Evolutionary conservation across 2,888 invertebrate genomes (phyloP), one percentile per base, ranked within the genome.

Genomic region (Cerastis leucographa): DNA sequence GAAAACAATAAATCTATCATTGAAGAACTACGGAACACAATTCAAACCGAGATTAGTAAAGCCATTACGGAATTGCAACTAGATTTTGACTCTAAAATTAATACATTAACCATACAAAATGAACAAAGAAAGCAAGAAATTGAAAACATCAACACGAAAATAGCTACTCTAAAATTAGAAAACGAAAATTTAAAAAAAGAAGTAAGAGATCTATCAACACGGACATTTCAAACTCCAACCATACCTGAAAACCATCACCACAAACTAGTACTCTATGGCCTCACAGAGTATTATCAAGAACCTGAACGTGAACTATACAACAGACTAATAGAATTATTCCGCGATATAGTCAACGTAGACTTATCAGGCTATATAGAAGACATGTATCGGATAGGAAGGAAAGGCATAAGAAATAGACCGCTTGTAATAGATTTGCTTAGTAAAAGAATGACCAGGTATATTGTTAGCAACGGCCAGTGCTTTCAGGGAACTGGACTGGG

Each of bases 291-390:
- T n/a, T n/a, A n/a, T n/a, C n/a, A n/a, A n/a, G n/a, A n/a, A n/a
- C n/a, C n/a, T n/a, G n/a, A n/a, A n/a, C n/a, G n/a, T n/a, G n/a
- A n/a, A n/a, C n/a, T 70, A 9, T 19, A 70, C 19, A 59, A 22
- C 25, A 70, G 59, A 59, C 59, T 70, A 25, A 1, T 56, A 59
- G 59, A 70, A 9, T 14, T 70, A 14, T 59, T 56, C 3, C 69
- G 59, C 25, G 69, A 70, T 5, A 42, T 70, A 22, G 19, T 59
- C 14, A 70, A 70, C 11, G 42, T 70, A 56, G 68, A 68, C 68
- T 19, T 68, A 67, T 67, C 49, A 67, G 54, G 69, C 7, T 69
- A 70, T 14, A 70, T 70, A 42, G 69, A 70, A 59, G 14, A 66
- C 25, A 66, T 66, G 66, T 66, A 66, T 29, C 25, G 66, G 22